These are phyloP conservation scores for Centropus unirufus DNA, from an alignment of 2,113 vertebrate species.

Conservation along the genomic window DNA sequence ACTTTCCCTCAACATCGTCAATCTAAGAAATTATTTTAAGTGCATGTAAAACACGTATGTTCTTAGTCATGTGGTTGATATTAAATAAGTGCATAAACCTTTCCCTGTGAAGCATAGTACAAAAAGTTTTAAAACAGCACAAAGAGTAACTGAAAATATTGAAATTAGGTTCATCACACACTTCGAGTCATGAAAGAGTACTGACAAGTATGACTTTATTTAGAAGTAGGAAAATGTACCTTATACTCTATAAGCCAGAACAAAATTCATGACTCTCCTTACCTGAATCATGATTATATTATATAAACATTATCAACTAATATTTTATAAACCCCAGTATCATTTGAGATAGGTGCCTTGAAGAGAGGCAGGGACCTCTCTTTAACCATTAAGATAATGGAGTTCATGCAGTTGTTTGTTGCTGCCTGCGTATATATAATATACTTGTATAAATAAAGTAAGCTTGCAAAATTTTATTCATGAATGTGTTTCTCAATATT, in stretches of 20 bases:
- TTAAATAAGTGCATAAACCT: background rate
- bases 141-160: background rate
- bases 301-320: background rate
- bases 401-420: background rate
- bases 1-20: background rate
- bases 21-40: background rate
- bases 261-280: background rate
- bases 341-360: background rate
- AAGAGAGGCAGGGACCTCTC: background rate
- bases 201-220: background rate
- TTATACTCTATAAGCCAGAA: background rate
- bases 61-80: background rate
- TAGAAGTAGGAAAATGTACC: background rate
- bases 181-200: background rate
- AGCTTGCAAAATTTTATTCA: background rate
- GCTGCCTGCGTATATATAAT: background rate
- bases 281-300: background rate
- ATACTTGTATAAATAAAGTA: background rate
- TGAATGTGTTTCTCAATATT: background rate
- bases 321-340: background rate
- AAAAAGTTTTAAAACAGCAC: background rate
- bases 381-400: background rate
- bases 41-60: background rate
- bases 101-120: background rate
- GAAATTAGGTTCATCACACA: background rate